Evolutionary conservation across 30 jellyfish, hydroid and myxozoan genomes (phyloP).

Genomic region (Hydra vulgaris): DNA sequence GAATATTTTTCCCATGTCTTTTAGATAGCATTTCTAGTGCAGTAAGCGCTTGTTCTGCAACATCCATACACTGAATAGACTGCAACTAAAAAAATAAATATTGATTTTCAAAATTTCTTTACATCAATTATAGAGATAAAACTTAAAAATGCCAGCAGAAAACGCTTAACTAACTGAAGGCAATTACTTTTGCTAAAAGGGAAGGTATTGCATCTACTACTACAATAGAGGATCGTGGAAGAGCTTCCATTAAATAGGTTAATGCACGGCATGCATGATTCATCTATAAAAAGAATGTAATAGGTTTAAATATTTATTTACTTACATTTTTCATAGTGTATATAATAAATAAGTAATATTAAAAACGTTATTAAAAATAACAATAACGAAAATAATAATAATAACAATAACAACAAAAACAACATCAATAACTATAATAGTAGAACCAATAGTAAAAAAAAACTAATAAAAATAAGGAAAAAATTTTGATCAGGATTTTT

Average conservation of each 20-base stretch:
- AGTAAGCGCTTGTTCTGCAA: constrained; percentile 90
- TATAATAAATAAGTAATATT: too few relatives aligned
- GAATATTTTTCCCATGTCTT: constrained; percentile 80
- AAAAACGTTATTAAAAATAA: too few relatives aligned
- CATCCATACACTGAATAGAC: constrained; percentile 94
- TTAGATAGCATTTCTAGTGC: constrained; percentile 93
- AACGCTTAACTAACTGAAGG: not conserved
- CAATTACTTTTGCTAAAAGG: constrained; percentile 76
- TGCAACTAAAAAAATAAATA: constrained; percentile 44
- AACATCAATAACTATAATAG: not conserved
- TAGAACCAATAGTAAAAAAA: not conserved
- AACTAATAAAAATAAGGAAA: not conserved
- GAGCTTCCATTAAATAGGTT: constrained; percentile 94
- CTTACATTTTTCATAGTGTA: too few relatives aligned
- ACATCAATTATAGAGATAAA: too few relatives aligned
- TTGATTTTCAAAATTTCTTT: too few relatives aligned
- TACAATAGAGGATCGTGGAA: constrained; percentile 96
- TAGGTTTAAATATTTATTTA: not conserved
- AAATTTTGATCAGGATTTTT: not conserved
- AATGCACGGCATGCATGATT: constrained; percentile 96
- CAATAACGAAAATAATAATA: too few relatives aligned
- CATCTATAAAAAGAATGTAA: constrained; percentile 33
- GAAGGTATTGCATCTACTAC: constrained; percentile 90
- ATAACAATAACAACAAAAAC: too few relatives aligned
- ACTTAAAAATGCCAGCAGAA: too few relatives aligned